Percentiles rank a stretch among this genome's conserved stretches.
phyloP scores from a whole-genome alignment of 1,140 invertebrate species.

The Maniola jurtina region DNA sequence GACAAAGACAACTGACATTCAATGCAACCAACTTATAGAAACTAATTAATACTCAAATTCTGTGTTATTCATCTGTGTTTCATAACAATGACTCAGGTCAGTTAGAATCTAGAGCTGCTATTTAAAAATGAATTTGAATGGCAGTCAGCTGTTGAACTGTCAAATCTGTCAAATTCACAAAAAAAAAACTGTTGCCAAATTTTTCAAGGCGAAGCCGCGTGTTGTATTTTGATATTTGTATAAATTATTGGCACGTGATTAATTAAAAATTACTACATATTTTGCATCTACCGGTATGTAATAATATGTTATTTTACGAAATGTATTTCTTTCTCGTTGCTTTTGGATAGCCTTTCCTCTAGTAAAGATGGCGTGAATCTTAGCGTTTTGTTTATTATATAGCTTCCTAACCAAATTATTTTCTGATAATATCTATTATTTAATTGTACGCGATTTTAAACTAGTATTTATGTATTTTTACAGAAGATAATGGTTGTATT shows the following conservation, averaged over 20 bases:
- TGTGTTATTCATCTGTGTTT: no score
- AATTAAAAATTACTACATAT: not conserved
- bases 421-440: not conserved
- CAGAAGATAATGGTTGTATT: constrained; percentile 90
- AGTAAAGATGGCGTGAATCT: constrained; percentile 5
- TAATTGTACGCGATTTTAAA: not conserved
- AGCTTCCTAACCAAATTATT: not conserved
- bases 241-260: not conserved
- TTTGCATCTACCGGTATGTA: not conserved
- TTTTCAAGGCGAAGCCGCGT: not conserved
- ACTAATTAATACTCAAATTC: no score
- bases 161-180: not conserved
- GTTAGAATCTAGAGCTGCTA: no score
- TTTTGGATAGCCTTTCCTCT: not conserved
- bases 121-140: no score
- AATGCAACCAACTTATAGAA: no score
- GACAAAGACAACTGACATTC: no score
- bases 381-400: not conserved
- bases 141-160: not conserved
- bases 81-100: no score
- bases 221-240: not conserved
- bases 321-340: not conserved
- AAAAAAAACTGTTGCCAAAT: not conserved
- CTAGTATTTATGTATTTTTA: not conserved
- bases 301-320: not conserved